Evolutionary conservation across 2,888 invertebrate genomes (phyloP), one percentile per base, ranked within the genome.

Genomic region (Sesia bembeciformis): DNA sequence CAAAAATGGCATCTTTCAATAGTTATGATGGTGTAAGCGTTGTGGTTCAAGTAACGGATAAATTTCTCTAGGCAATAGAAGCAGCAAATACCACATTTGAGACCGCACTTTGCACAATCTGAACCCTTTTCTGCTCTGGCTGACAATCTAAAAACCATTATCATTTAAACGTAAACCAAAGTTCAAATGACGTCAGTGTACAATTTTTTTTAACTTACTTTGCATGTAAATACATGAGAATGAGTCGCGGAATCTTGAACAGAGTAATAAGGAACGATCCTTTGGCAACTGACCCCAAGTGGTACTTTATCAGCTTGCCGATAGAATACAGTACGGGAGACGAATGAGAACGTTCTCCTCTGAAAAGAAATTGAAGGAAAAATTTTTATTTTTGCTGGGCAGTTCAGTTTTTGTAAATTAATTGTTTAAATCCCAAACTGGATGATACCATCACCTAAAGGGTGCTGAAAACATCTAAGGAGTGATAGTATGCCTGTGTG

Each of bases 201-300:
- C n/a, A n/a, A n/a, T 1, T 23, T 1, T 23, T 23, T 1, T 7
- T 55, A 56, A 89, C 94, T 92, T 92, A 97, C 94, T 96, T 97
- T 60, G 94, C 92, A 78, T 98, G 94, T n/a, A 98, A 75, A 79
- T 96, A 97, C 8, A 95, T 96, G 60, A 99, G 87, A 62, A 98
- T 93, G 2, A 97, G 91, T 52, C 98, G 91, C 8, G 98, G 97
- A 56, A 98, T 88, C 87, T 98, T 98, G 71, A 98, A 96, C 53
- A 98, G 87, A 0, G 98, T 97, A 58, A 99, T 97, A 43, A 99
- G 90, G 62, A 98, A 92, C 0, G 98, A 97, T 3, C 99, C 99
- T 69, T 98, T 95, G 0, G 98, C 98, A 4, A 98, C 94, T 0
- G 98, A 97, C 7, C 99, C 99, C 68, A 98, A 87, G 81, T 99